Conservation (phyloP, 2,797 vertebrate species). For the Sparidentex hasta region DNA sequence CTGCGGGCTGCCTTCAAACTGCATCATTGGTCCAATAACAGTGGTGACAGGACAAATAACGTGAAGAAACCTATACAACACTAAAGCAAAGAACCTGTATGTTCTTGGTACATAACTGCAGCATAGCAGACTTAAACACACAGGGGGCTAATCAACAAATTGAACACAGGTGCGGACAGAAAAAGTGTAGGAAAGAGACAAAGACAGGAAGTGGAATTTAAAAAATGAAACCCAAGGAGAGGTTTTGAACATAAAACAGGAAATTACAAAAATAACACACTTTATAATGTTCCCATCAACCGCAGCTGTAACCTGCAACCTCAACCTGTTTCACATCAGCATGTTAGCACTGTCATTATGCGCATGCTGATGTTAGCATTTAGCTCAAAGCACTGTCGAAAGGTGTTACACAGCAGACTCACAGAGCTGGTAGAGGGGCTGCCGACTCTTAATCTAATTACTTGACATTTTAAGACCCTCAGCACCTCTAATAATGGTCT, state of each 20-base stretch:
- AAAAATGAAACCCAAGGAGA: too few relatives aligned
- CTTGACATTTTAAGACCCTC: conserved; percentile 9
- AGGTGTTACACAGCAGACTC: not conserved
- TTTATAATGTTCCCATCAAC: too few relatives aligned
- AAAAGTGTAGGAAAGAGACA: too few relatives aligned
- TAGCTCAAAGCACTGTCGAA: not conserved
- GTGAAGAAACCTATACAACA: not conserved
- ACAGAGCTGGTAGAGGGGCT: not conserved
- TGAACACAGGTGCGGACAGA: too few relatives aligned
- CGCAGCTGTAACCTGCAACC: too few relatives aligned
- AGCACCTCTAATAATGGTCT: not conserved
- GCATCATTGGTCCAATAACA: conserved; percentile 10
- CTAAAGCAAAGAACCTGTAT: not conserved
- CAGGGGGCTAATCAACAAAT: too few relatives aligned
- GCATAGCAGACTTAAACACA: too few relatives aligned
- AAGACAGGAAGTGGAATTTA: too few relatives aligned
- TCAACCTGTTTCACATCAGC: not conserved
- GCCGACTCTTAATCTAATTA: not conserved
- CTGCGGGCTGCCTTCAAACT: not conserved
- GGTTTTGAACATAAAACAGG: too few relatives aligned
- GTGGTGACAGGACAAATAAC: not conserved
- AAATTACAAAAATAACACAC: too few relatives aligned
- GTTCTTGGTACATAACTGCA: not conserved
- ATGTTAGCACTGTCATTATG: not conserved
- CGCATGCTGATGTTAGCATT: not conserved